phyloP scores from a whole-genome alignment of 2,113 vertebrate species.

The Periophthalmus modestus region DNA sequence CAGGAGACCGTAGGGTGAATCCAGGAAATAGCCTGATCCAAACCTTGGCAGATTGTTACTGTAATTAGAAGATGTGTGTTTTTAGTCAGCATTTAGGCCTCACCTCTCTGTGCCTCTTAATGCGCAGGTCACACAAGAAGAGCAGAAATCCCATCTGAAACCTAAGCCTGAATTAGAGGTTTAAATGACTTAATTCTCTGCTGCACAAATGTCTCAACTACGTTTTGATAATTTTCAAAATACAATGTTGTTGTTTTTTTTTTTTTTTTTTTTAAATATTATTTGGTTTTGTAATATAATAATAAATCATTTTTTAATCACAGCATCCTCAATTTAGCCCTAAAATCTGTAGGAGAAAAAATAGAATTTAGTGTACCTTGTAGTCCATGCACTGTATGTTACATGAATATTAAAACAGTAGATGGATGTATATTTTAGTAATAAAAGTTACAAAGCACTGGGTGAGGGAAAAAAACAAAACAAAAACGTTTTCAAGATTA shows the following conservation, averaged over 20 bases:
- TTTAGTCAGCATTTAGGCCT: constrained; percentile 79
- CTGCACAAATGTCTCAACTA: constrained; percentile 56
- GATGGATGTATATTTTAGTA: no score
- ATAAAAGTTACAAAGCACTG: no score
- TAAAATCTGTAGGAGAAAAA: no score
- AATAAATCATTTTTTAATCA: background rate
- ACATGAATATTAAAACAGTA: no score
- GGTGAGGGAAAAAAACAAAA: no score
- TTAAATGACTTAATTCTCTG: constrained; percentile 71
- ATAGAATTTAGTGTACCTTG: no score
- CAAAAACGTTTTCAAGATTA: no score
- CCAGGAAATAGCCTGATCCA: constrained; percentile 35
- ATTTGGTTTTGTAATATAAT: background rate
- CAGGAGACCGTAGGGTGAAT: constrained; percentile 25
- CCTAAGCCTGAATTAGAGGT: constrained; percentile 83
- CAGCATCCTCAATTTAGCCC: no score
- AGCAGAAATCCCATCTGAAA: constrained; percentile 84
- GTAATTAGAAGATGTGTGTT: constrained; percentile 57
- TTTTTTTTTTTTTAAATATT: background rate
- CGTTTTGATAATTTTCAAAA: constrained; percentile 19
- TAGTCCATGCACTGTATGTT: no score
- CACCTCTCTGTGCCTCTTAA: constrained; percentile 86
- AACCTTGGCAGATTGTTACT: constrained; percentile 48
- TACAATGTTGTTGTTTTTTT: background rate
- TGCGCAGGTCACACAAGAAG: constrained; percentile 74